Evolutionary conservation across 2,797 vertebrate species (phyloP).

Genomic region (Cygnus olor): DNA sequence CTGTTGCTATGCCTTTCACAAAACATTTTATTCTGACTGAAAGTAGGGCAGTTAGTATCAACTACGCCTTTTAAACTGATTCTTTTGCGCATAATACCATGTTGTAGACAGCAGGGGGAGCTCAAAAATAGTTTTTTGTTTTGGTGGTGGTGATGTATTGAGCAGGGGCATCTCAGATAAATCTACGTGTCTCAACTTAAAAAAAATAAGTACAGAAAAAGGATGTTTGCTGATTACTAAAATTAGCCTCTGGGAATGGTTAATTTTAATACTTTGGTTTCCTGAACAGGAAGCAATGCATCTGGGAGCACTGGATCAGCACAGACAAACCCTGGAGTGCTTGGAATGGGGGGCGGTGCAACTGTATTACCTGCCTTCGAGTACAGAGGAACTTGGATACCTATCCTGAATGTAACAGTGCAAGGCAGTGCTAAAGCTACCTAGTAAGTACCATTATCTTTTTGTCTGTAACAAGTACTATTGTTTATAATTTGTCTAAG

Average conservation of each 20-base stretch:
- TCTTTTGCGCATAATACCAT: fast-evolving
- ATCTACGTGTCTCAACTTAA: not conserved
- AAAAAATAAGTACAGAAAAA: not conserved
- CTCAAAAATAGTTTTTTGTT: constrained; percentile 7
- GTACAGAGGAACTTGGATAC: constrained; percentile 98
- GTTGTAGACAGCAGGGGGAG: constrained; percentile 46
- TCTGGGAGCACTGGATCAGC: constrained; percentile 80
- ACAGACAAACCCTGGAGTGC: constrained; percentile 84
- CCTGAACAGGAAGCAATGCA: constrained; percentile 76
- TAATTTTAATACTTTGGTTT: constrained; percentile 6
- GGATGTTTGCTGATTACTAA: not conserved
- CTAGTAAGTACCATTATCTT: constrained; percentile 86
- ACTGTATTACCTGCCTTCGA: constrained; percentile 95
- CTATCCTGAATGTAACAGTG: constrained; percentile 91
- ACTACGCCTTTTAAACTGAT: not conserved
- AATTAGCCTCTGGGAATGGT: not conserved
- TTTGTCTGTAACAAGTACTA: not conserved
- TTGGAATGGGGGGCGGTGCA: constrained; percentile 83
- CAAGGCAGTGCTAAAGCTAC: constrained; percentile 98
- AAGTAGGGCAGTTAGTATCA: not conserved
- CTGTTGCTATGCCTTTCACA: not conserved
- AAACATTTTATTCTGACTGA: not conserved
- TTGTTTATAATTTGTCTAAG: not conserved
- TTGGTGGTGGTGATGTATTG: not conserved
- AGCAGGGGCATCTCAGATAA: not conserved